phyloP scores from a whole-genome alignment of 2,113 vertebrate species.

The Oenanthe oenanthe region DNA sequence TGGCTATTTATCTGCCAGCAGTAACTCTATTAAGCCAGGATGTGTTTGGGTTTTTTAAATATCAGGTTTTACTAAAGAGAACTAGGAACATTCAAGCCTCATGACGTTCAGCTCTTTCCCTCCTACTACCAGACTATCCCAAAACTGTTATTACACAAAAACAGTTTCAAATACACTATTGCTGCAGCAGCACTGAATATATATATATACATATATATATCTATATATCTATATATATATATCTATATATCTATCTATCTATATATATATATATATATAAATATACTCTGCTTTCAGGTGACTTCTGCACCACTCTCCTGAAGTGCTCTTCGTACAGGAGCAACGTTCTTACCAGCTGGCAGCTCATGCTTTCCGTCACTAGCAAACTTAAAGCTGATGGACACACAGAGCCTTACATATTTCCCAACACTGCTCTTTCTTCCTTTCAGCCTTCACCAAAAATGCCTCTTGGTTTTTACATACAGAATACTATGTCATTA shows the following conservation, averaged over 20 bases:
- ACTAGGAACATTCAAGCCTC: neutral
- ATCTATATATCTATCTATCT: too few species aligned
- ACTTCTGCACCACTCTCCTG: neutral
- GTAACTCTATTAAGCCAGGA: neutral
- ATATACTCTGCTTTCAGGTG: neutral
- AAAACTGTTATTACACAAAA: neutral
- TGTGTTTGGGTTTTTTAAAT: neutral
- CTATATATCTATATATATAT: too few species aligned
- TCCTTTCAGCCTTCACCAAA: neutral
- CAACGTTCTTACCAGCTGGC: neutral
- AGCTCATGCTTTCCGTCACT: neutral
- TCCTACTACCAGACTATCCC: neutral
- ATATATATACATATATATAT: too few species aligned
- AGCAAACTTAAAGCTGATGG: neutral
- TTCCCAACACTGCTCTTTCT: neutral
- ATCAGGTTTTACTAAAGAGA: neutral
- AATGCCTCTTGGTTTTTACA: neutral
- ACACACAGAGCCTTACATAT: neutral
- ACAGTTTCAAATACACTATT: neutral
- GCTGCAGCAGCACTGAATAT: neutral
- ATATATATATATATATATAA: too few species aligned
- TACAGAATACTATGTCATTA: neutral
- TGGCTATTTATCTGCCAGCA: neutral
- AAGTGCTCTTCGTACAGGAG: neutral
- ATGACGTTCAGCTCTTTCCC: neutral